A percentile compares a stretch with the other conserved stretches of the same genome.
Evolutionary conservation across 2,113 vertebrate genomes (phyloP).

Genomic region (Ophthalmolycus amberensis): DNA sequence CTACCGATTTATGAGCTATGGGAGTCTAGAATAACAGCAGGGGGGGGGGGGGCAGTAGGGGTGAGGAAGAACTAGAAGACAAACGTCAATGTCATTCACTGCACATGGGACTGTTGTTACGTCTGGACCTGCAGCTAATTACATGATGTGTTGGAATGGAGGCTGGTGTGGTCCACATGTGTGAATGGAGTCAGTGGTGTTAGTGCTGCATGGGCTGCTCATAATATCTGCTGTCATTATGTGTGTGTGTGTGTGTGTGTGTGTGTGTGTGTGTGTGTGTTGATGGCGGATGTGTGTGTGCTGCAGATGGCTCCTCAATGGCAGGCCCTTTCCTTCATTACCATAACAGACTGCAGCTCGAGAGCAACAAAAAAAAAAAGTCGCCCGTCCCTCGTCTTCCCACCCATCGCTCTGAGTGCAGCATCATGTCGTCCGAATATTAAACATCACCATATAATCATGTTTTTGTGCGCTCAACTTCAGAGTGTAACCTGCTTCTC

Average conservation of each 20-base stretch:
- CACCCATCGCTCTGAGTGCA: slow-evolving; percentile 20
- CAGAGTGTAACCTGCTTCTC: slow-evolving; percentile 4
- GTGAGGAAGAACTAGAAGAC: slow-evolving; percentile 21
- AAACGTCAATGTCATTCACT: slow-evolving; percentile 39
- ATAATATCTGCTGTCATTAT: slow-evolving; percentile 41
- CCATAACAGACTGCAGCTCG: slow-evolving; percentile 74
- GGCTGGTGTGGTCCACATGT: slow-evolving; percentile 26
- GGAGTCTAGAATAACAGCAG: slow-evolving; percentile 64
- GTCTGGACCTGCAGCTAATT: neutral
- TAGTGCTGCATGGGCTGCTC: slow-evolving; percentile 64
- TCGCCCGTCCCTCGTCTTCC: slow-evolving; percentile 3
- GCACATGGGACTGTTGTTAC: neutral
- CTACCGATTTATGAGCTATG: slow-evolving; percentile 52
- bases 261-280: slow-evolving; percentile 32
- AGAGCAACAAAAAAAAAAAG: slow-evolving; percentile 59
- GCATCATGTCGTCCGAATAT: neutral
- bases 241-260: slow-evolving; percentile 22
- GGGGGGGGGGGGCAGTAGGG: neutral
- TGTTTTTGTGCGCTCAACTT: neutral
- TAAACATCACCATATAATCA: neutral
- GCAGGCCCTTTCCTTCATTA: slow-evolving; percentile 72
- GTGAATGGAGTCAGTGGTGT: slow-evolving; percentile 46
- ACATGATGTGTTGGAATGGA: slow-evolving; percentile 49
- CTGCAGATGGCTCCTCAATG: slow-evolving; percentile 82
- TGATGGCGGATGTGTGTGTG: slow-evolving; percentile 44